Evolutionary conservation across 1,140 invertebrate genomes (phyloP).

Genomic region (Papilio polytes): DNA sequence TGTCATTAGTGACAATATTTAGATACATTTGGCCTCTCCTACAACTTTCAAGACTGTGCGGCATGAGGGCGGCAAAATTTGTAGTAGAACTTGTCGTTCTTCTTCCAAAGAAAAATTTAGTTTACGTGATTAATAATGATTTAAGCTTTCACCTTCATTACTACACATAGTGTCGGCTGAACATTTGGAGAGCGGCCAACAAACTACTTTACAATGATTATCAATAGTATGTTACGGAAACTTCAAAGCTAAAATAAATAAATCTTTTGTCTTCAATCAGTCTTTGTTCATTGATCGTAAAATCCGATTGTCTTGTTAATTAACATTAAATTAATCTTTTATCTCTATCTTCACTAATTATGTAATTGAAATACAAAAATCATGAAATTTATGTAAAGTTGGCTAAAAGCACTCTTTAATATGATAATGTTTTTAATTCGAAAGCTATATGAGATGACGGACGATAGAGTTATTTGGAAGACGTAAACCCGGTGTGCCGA

Average conservation of each 20-base stretch:
- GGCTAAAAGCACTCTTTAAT: too few relatives aligned
- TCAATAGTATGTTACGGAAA: conserved; percentile 22
- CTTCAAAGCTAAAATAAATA: conserved; percentile 26
- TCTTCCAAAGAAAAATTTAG: neutral
- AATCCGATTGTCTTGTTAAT: neutral
- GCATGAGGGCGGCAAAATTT: neutral
- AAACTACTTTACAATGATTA: conserved; percentile 33
- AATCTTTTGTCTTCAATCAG: neutral
- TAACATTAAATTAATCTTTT: neutral
- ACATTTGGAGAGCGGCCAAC: conserved; percentile 26
- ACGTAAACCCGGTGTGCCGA: too few relatives aligned
- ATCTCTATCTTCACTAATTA: too few relatives aligned
- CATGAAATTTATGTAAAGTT: too few relatives aligned
- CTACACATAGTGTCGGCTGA: neutral
- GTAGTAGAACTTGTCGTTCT: neutral
- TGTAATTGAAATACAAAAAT: too few relatives aligned
- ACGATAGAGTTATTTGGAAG: too few relatives aligned
- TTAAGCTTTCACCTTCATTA: conserved; percentile 29
- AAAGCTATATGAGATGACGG: too few relatives aligned
- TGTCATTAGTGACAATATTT: too few relatives aligned
- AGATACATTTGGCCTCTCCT: too few relatives aligned
- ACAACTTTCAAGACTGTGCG: neutral
- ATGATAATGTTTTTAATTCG: neutral
- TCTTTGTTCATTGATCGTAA: neutral
- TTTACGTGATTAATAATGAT: conserved; percentile 23